Conservation (phyloP, 53 echinoderm and acorn worm species). For the Antedon mediterranea region DNA sequence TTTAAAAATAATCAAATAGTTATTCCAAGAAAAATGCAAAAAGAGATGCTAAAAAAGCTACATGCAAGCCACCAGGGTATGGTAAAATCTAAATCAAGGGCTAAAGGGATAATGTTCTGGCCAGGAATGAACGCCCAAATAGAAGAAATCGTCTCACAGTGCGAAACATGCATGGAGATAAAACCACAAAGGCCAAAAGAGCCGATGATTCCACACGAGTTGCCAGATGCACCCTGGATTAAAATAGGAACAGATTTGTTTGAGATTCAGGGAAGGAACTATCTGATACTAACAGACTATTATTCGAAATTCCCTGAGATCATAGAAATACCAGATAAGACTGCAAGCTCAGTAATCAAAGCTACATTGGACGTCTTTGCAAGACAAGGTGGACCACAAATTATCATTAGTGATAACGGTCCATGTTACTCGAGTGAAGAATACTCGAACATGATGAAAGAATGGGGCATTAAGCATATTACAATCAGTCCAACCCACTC, state of each 20-base stretch:
- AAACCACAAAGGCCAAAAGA: no score
- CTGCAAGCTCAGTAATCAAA: conserved; percentile 19
- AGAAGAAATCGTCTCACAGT: no score
- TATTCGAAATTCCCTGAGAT: conserved; percentile 15
- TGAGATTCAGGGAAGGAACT: conserved; percentile 4
- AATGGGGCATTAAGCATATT: conserved; percentile 19
- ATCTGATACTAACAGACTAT: conserved; percentile 12
- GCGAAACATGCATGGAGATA: no score
- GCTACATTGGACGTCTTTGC: conserved; percentile 30
- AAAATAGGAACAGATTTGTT: conserved; percentile 18
- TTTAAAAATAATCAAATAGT: no score
- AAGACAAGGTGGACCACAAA: conserved; percentile 20
- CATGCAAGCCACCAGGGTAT: no score
- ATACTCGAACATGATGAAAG: background rate
- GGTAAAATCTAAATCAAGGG: no score
- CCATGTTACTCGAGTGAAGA: background rate
- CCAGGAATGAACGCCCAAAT: no score
- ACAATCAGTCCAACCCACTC: conserved; percentile 18
- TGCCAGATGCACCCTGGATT: no score
- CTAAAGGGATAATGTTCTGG: no score
- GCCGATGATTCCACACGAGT: no score
- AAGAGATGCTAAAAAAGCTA: no score
- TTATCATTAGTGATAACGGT: conserved; percentile 25
- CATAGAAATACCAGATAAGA: conserved; percentile 15
- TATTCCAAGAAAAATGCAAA: no score